These are phyloP conservation scores for Suncus etruscus DNA, from an alignment of 2,113 vertebrate species.

Conservation along the genomic window DNA sequence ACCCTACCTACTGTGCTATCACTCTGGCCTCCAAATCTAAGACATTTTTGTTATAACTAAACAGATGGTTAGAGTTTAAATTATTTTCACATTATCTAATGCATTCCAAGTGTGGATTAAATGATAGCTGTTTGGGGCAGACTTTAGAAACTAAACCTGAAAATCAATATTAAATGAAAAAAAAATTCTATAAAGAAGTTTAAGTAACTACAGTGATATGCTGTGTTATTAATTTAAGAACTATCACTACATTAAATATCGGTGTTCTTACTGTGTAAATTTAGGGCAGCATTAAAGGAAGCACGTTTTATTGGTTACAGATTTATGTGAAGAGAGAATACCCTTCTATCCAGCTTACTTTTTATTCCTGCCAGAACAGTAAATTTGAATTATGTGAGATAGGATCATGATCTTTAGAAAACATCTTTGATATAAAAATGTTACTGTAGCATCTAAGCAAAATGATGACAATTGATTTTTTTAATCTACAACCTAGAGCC, in stretches of 20 bases:
- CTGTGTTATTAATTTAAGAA: background rate
- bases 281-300: constrained; percentile 25
- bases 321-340: background rate
- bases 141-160: background rate
- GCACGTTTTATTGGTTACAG: background rate
- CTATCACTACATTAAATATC: background rate
- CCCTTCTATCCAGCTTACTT: background rate
- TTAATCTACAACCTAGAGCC: no score
- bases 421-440: background rate
- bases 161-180: constrained; percentile 29
- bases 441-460: background rate
- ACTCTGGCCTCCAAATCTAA: background rate
- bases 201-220: background rate
- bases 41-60: background rate
- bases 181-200: background rate
- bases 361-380: background rate
- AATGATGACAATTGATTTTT: background rate
- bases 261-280: background rate
- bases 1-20: no score
- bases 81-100: background rate
- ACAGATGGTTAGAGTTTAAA: background rate
- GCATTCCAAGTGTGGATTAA: background rate
- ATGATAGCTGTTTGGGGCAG: background rate
- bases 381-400: background rate
- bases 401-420: constrained; percentile 6